Base-by-base conservation (phyloP, 1,140 invertebrate species). In the Physella acuta region DNA sequence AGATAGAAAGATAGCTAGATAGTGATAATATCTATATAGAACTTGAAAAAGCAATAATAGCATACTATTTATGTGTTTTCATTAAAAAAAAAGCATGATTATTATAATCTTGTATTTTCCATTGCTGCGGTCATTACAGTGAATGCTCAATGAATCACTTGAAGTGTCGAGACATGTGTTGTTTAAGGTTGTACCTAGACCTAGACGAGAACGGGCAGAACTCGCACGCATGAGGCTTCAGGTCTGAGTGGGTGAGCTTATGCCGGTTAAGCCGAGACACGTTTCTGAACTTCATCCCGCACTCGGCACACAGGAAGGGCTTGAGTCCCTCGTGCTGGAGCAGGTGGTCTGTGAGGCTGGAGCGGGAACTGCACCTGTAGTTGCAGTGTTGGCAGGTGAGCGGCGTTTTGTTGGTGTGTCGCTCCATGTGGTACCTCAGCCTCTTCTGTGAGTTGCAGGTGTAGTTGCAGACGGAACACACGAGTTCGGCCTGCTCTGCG, bases 131-230 rank as follows among this genome's bases (percentile, higher is more conserved):
- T n/a, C n/a, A n/a, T n/a, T n/a, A n/a, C n/a, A n/a, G n/a, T n/a
- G n/a, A n/a, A n/a, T n/a, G n/a, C n/a, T n/a, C n/a, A n/a, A n/a
- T n/a, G 39, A 11, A 33, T 61, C 28, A 61, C 44, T 64, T 64
- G 44, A 64, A 64, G n/a, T 64, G 62, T 52, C 49, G 16, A 5
- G 37, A 28, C 30, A 64, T 53, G 26, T 64, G 62, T 49, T 64
- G 62, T n/a, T 64, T 64, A 14, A 64, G 51, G 49, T 64, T 64
- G 44, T 64, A 64, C 33, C 33, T 64, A 16, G 62, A 64, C 30
- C 62, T 51, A 26, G 62, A 64, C 4, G 62, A 64, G 51, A 64
- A 64, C 2, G 62, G 33, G 30, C 62, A 64, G 20, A 51, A 64
- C 2, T 64, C 62, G 33, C 62, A 61, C 14, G 59, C 16, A n/a